A percentile compares a stretch with the other conserved stretches of the same genome.
These are phyloP conservation scores for Ditula angustiorana DNA, from an alignment of 2,888 invertebrate genomes.

Conservation along the genomic window DNA sequence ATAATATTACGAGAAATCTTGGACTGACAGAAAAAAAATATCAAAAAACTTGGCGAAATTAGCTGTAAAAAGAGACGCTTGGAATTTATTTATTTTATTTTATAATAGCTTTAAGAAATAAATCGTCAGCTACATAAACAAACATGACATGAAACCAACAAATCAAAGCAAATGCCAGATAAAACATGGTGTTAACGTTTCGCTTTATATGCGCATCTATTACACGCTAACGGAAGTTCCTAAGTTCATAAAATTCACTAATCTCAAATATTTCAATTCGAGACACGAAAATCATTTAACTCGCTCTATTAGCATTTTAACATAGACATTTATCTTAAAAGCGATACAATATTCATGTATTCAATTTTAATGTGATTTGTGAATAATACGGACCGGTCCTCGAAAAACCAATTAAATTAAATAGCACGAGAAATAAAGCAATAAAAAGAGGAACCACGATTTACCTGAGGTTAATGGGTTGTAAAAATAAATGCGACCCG, in stretches of 20 bases:
- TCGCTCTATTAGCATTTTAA: constrained; percentile 57
- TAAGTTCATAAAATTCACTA: constrained; percentile 54
- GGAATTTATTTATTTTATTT: neutral
- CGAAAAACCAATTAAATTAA: constrained; percentile 55
- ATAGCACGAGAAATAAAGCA: constrained; percentile 63
- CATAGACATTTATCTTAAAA: constrained; percentile 47
- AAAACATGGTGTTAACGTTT: constrained; percentile 51
- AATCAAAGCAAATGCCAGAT: constrained; percentile 43
- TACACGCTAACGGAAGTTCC: constrained; percentile 54
- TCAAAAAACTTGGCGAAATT: neutral
- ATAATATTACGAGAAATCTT: constrained; percentile 18
- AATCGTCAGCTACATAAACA: neutral
- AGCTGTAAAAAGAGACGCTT: neutral
- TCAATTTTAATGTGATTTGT: constrained; percentile 41
- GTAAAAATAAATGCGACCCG: constrained; percentile 41
- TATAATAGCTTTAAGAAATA: neutral
- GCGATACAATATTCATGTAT: constrained; percentile 38
- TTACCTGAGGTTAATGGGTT: constrained; percentile 62
- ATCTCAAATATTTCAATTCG: constrained; percentile 51
- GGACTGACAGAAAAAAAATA: neutral
- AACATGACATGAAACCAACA: constrained; percentile 23
- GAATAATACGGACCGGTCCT: constrained; percentile 48
- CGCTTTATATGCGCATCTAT: constrained; percentile 48
- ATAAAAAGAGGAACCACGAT: constrained; percentile 62
- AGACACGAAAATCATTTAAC: constrained; percentile 51